phyloP scores from a whole-genome alignment of 1,140 invertebrate genomes.

The Anagrus nilaparvatae region DNA sequence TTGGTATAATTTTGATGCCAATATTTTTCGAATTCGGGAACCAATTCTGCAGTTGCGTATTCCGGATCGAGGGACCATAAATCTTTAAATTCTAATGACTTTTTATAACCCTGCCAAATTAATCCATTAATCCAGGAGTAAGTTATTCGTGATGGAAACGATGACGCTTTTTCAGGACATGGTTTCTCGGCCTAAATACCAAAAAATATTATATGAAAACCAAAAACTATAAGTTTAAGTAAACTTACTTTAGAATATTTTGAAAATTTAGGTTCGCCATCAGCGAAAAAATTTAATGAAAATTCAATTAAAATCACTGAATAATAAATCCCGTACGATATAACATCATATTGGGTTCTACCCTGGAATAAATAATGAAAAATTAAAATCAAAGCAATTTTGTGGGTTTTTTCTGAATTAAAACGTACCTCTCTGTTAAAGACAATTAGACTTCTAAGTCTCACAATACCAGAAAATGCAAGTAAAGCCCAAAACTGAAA shows the following conservation, averaged over 20 bases:
- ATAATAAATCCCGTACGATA: constrained; percentile 75
- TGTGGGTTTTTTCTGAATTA: constrained; percentile 39
- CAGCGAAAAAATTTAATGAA: constrained; percentile 77
- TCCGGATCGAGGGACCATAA: constrained; percentile 82
- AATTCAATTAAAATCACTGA: constrained; percentile 55
- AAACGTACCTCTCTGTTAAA: no score
- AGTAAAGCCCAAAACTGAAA: constrained; percentile 81
- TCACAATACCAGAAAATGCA: constrained; percentile 55
- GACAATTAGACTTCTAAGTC: constrained; percentile 64
- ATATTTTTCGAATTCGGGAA: constrained; percentile 75
- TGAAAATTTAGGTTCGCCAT: constrained; percentile 55
- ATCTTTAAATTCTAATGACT: constrained; percentile 68
- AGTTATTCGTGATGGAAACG: constrained; percentile 76
- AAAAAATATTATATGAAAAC: constrained; percentile 14
- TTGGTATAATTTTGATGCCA: constrained; percentile 58
- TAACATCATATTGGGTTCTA: constrained; percentile 46
- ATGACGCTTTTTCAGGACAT: constrained; percentile 75
- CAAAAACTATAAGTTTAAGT: constrained; percentile 1
- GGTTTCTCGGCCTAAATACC: constrained; percentile 52
- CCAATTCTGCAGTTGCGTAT: constrained; percentile 68
- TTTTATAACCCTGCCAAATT: constrained; percentile 71
- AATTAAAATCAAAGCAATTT: constrained; percentile 19
- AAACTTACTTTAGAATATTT: constrained; percentile 58
- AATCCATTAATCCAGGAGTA: constrained; percentile 88
- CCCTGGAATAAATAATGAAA: no score